A percentile compares a stretch with the other conserved stretches of the same genome.
Conservation (phyloP, 1,140 invertebrate genomes). For the Sitodiplosis mosellana region DNA sequence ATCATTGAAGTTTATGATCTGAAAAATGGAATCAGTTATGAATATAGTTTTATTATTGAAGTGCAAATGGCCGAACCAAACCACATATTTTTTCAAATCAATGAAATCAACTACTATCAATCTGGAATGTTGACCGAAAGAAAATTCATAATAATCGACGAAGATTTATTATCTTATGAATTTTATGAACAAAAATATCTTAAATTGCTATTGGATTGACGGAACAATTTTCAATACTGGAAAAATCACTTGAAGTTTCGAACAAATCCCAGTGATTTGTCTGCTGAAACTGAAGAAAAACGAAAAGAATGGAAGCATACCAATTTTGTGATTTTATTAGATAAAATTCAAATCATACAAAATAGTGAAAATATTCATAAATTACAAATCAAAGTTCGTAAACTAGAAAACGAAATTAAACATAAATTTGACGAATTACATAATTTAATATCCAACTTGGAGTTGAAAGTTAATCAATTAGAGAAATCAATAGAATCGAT, state of each 20-base stretch:
- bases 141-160: background rate
- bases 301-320: background rate
- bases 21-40: background rate
- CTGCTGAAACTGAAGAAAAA: background rate
- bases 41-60: background rate
- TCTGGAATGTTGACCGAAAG: background rate
- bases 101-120: background rate
- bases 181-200: background rate
- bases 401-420: background rate
- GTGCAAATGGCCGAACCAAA: background rate
- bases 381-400: background rate
- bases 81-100: background rate
- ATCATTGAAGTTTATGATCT: background rate
- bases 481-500: background rate
- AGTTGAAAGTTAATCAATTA: background rate
- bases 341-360: background rate
- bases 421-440: background rate
- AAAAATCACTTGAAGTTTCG: background rate
- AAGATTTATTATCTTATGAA: background rate
- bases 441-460: background rate
- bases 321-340: background rate
- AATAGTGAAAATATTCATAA: background rate
- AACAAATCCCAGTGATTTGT: background rate
- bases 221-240: background rate
- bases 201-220: background rate